Percentiles rank a stretch among this genome's conserved stretches.
These are phyloP conservation scores for Plestiodon gilberti DNA, from an alignment of 2,113 vertebrate species.

Conservation along the genomic window DNA sequence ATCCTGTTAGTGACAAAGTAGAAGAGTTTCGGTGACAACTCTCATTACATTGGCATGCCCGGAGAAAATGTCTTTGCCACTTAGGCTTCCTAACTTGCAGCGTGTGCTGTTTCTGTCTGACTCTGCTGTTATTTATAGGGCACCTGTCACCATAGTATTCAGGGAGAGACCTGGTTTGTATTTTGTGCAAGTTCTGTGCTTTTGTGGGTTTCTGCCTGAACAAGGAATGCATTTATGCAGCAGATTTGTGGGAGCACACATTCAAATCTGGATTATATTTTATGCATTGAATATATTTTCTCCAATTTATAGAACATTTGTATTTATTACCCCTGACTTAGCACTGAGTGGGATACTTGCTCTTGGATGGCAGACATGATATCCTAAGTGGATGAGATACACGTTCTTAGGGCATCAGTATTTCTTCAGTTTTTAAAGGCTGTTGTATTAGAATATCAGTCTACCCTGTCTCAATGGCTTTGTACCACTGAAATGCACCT, in stretches of 20 bases:
- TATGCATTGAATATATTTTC: background rate
- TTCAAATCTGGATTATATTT: background rate
- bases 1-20: slow-evolving; percentile 7
- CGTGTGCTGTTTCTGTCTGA: background rate
- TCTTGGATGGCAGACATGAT: too few relatives aligned
- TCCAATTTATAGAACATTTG: background rate
- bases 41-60: slow-evolving; percentile 11
- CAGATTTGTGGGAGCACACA: background rate
- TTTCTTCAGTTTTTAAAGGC: too few relatives aligned
- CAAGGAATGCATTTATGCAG: background rate
- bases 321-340: background rate
- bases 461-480: too few relatives aligned
- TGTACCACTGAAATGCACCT: background rate
- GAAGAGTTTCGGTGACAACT: slow-evolving; percentile 13
- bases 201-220: background rate
- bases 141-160: slow-evolving; percentile 7
- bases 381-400: too few relatives aligned
- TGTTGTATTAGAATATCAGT: too few relatives aligned
- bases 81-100: slow-evolving; percentile 5
- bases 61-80: slow-evolving; percentile 17
- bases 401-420: too few relatives aligned
- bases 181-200: background rate
- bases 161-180: background rate
- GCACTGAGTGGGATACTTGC: background rate
- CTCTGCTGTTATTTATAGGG: slow-evolving; percentile 35